Base-by-base conservation (phyloP, 1,140 invertebrate species). In the Pseudachorutes palmiensis region DNA sequence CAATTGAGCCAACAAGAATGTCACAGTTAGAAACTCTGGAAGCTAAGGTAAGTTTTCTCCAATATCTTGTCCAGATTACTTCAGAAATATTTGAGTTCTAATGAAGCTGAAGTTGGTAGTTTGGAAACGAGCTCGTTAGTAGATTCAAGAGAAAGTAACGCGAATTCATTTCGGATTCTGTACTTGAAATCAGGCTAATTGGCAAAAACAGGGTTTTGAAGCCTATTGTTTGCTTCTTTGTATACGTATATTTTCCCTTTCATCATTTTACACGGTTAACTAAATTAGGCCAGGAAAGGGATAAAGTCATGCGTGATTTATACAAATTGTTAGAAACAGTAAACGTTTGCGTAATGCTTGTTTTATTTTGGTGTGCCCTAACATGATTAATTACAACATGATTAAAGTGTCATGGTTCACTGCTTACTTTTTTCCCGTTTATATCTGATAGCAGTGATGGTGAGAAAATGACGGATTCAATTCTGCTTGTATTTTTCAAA, bases 21-120 rank as follows among this genome's bases (percentile, higher is more conserved):
- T 83, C 85, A 2, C 85, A 87, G 74, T 79, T 90, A 70, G 87
- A 90, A 78, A 88, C 82, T 57, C 81, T 90, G 71, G 88, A 90
- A 77, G 87, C 87, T 61, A 89, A 88, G 84, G 88, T 89, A 81
- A 61, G 24, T 41, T 19, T 32, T 29, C 19, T 45, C 19, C 9
- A 55, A 55, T 41, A 24, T 62, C 24, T 45, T 45, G 2, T 29
- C 19, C 19, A 55, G 51, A 5, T 55, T 55, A 55, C 24, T 55
- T 55, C 24, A 55, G 12, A 16, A 29, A 24, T 22, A 14, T 30
- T n/a, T 29, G 19, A 41, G 36, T 9, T 19, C 5, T 9, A 41
- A 41, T 41, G 19, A 41, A 41, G 5, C 36, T 9, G 19, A 9
- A 5, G 5, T 41, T 41, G 5, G 5, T 41, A 41, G 36, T 41